Percentiles rank a stretch among this genome's conserved stretches.
Conservation (phyloP, 2,888 invertebrate species). For the Eilema caniola region DNA sequence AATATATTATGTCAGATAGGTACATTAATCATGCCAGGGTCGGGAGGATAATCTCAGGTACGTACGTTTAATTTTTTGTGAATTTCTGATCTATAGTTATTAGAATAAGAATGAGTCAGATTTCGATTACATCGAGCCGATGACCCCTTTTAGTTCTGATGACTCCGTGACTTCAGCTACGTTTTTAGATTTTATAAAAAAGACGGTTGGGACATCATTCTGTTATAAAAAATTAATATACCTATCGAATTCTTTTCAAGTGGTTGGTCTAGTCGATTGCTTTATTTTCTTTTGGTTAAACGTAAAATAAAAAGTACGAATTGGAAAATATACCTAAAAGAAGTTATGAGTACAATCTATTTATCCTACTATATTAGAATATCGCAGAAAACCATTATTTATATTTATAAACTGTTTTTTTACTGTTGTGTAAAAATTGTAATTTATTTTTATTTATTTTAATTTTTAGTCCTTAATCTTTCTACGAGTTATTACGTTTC, state of each 20-base stretch:
- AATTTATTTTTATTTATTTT: no score
- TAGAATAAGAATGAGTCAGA: constrained; percentile 43
- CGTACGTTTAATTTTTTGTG: constrained; percentile 30
- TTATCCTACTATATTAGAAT: no score
- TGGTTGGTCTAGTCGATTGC: not conserved
- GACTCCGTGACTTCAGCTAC: constrained; percentile 22
- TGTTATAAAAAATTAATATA: constrained; percentile 15
- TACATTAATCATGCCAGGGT: not conserved
- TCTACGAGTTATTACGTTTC: not conserved
- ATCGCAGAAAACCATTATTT: no score
- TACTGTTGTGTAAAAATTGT: no score
- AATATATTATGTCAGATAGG: not conserved
- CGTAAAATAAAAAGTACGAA: not conserved
- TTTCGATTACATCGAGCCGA: constrained; percentile 31
- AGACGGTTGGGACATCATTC: not conserved
- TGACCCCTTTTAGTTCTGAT: constrained; percentile 43
- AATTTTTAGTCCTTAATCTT: no score
- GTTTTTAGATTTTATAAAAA: constrained; percentile 37
- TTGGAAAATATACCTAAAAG: not conserved
- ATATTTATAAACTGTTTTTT: no score
- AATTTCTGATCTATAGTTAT: constrained; percentile 21
- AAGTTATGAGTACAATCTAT: no score
- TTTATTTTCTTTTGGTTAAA: not conserved
- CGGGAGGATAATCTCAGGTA: constrained; percentile 3
- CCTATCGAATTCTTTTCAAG: not conserved